Base-by-base conservation (phyloP, 2,113 vertebrate species). In the Pygoscelis adeliae region DNA sequence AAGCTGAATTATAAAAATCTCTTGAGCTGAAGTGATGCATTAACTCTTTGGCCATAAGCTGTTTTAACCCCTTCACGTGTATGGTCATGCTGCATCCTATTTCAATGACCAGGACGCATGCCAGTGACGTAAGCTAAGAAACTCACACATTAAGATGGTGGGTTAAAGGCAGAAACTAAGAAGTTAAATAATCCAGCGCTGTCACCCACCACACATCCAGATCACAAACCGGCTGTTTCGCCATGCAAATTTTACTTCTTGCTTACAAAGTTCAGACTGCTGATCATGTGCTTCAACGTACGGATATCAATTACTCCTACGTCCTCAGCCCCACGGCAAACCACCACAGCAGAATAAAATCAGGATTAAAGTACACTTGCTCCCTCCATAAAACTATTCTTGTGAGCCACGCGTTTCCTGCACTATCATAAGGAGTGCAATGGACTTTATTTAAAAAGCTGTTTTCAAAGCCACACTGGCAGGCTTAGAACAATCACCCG, bases 331-430 rank as follows among this genome's bases (percentile, higher is more conserved):
- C 61, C 52, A 78, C 38, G 84, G 53, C 30, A 15, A 95, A 94
- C 53, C 83, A 91, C 50, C 77, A 74, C 3, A 5, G 72, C 30
- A 96, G 83, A 97, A 97, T 96, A 95, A 95, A 93, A n/a, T 52
- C 67, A 93, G 90, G 95, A 97, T 63, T 97, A 97, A 96, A 97
- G 96, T 96, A 96, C 96, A 96, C 85, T 92, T 50, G 83, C 71
- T 95, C 83, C 71, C 83, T 93, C 82, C 85, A 95, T 89, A 96
- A 97, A 94, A 73, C 40, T 56, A 62, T 82, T 52, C 89, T 85
- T 61, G 1, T 52, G 85, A 95, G 79, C 53, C 62, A 96, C 19
- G 17, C 78, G 16, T 59, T 96, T 96, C 92, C 93, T 87, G 86
- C 83, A 49, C 71, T 82, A 83, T 47, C 15, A 4, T 79, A 90